A percentile compares a stretch with the other conserved stretches of the same genome.
These are phyloP conservation scores for Micronycteris hirsuta DNA, from an alignment of 2,113 vertebrate genomes.

Conservation along the genomic window DNA sequence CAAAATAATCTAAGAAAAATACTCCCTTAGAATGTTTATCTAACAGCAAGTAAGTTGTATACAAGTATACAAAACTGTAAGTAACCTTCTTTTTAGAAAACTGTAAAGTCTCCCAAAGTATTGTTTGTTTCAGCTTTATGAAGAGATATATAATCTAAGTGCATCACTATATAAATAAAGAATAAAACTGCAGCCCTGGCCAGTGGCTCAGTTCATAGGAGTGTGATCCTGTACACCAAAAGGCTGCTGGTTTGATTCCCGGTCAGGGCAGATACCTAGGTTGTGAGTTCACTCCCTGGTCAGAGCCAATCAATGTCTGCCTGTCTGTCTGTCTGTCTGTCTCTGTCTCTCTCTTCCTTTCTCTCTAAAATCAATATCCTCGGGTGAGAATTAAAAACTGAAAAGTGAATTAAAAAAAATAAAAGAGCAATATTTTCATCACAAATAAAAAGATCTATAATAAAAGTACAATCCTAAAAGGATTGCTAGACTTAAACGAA, in stretches of 20 bases:
- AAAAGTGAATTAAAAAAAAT: background rate
- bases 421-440: background rate
- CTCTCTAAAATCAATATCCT: too few relatives aligned
- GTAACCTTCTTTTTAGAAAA: background rate
- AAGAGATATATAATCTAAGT: background rate
- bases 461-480: too few relatives aligned
- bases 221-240: too few relatives aligned
- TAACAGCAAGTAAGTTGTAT: background rate
- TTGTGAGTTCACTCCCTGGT: too few relatives aligned
- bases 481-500: background rate
- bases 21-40: conserved; percentile 28
- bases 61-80: conserved; percentile 40
- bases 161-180: background rate
- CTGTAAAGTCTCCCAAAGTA: background rate
- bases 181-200: background rate
- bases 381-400: too few relatives aligned
- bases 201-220: too few relatives aligned
- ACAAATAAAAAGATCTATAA: background rate
- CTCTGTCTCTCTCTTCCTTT: too few relatives aligned
- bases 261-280: too few relatives aligned
- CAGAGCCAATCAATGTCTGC: too few relatives aligned
- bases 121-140: background rate
- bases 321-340: too few relatives aligned
- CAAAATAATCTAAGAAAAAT: conserved; percentile 33
- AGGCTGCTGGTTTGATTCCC: too few relatives aligned